Base-by-base conservation (phyloP, 2,797 vertebrate genomes). In the Poecilia wingei region DNA sequence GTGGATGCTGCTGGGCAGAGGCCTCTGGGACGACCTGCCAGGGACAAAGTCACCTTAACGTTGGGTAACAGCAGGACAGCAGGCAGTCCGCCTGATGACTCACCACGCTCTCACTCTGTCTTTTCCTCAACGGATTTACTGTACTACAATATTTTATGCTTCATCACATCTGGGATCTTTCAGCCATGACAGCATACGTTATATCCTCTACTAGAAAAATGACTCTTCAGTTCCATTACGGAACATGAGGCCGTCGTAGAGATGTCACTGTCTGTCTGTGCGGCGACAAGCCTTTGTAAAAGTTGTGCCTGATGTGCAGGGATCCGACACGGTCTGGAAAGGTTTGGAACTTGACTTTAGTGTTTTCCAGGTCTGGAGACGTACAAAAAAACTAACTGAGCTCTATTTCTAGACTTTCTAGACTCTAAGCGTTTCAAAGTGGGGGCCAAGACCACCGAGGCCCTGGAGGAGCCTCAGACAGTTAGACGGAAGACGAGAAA, bases 21-120 rank as follows among this genome's bases (percentile, higher is more conserved):
- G 84, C 86, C 86, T 87, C 16, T 72, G 79, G 83, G 88, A 92
- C 82, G 45, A 57, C 64, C 83, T 87, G 87, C 85, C 79, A 86
- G 84, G 81, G 84, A 88, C 90, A 91, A 88, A 83, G 89, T 93
- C 89, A 92, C 90, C 87, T 89, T 91, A 87, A 88, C 81, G 80
- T 89, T 83, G 51, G 86, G 75, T 84, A 88, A 91, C 72, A 84
- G 84, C 79, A 84, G 84, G 82, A 84, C 57, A 13, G 74, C 74
- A 81, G 80, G 72, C 18, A 72, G 79, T 83, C 81, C 16, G 49
- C 47, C 41, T 72, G 46, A 82, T 78, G 74, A 80, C 86, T 80
- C 66, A 18, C n/a, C 41, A 12, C 6, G 20, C 68, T 72, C 46
- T 39, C 49, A 16, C 18, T 36, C 49, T n/a, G 64, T 77, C n/a